Evolutionary conservation across 2,113 vertebrate genomes (phyloP), one percentile per base, ranked within the genome.

Genomic region (Clarias batrachus): DNA sequence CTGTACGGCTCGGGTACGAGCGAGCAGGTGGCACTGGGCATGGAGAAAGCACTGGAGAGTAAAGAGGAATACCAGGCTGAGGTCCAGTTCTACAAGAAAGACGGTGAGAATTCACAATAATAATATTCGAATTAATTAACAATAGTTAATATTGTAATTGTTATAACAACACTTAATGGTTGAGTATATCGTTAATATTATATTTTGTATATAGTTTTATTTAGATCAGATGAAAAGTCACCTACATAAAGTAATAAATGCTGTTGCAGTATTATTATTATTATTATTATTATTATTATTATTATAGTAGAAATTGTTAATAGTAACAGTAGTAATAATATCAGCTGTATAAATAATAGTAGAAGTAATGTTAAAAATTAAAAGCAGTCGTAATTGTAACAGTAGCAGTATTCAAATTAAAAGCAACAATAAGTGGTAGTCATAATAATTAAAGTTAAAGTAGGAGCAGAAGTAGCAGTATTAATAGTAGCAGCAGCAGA

Each of bases 11-110:
- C 94, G 0, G 97, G 98, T 92, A 99, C 97, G 91, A 97, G 95
- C 2, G 97, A 98, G 85, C 94, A 95, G 0, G 93, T 95, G 86
- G 93, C 96, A 90, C 96, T 97, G 90, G 91, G 92, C 92, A 96
- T 99, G 33, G 95, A 97, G 91, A 97, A 97, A 92, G 96, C 96
- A 0, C 94, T 99, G 92, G 97, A 99, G 62, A 93, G 96, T 87
- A 94, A 95, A 70, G 95, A 98, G 91, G 98, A 99, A 92, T 97
- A 96, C 92, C 96, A 97, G 88, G 86, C 96, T 0, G 97, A 99
- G 91, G 96, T 99, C 85, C 97, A 96, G 93, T 97, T 99, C 94
- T 99, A 98, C 94, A 97, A 96, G 91, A 99, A 99, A 90, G 93
- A 96, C 2, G 97, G 97, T 99, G 80, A 86, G 48, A 27, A 66